phyloP scores from a whole-genome alignment of 1,140 invertebrate species.

The Macrotrachela quadricornifera region DNA sequence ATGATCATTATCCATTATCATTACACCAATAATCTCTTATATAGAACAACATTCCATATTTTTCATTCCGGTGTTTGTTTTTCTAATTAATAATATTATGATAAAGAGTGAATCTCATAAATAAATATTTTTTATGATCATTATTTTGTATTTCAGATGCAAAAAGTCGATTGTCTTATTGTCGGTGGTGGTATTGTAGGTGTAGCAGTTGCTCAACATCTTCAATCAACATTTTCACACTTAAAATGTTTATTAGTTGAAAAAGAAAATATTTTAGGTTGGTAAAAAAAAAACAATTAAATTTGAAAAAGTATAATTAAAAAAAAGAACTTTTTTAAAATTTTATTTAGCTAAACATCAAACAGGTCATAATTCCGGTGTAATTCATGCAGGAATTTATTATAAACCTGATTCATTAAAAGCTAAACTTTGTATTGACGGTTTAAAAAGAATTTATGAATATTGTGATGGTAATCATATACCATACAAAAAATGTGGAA shows the following conservation, averaged over 20 bases:
- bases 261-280: slow-evolving; percentile 59
- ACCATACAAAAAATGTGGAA: slow-evolving; percentile 82
- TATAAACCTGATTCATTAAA: slow-evolving; percentile 85
- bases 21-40: neutral
- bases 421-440: slow-evolving; percentile 53
- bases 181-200: slow-evolving; percentile 94
- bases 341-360: slow-evolving; percentile 51
- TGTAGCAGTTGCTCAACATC: slow-evolving; percentile 67
- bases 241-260: slow-evolving; percentile 69
- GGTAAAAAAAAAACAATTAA: too few species aligned
- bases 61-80: too few species aligned
- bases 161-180: slow-evolving; percentile 50
- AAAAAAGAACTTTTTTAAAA: too few species aligned
- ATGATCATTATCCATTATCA: slow-evolving; percentile 61
- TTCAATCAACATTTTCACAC: slow-evolving; percentile 48
- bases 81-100: too few species aligned
- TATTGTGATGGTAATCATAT: slow-evolving; percentile 70
- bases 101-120: neutral
- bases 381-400: slow-evolving; percentile 80
- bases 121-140: neutral
- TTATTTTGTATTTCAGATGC: neutral
- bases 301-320: too few species aligned
- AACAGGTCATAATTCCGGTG: slow-evolving; percentile 79
- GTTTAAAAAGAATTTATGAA: slow-evolving; percentile 54
- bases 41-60: too few species aligned